phyloP scores from a whole-genome alignment of 2,113 vertebrate species.

The Anser cygnoides region DNA sequence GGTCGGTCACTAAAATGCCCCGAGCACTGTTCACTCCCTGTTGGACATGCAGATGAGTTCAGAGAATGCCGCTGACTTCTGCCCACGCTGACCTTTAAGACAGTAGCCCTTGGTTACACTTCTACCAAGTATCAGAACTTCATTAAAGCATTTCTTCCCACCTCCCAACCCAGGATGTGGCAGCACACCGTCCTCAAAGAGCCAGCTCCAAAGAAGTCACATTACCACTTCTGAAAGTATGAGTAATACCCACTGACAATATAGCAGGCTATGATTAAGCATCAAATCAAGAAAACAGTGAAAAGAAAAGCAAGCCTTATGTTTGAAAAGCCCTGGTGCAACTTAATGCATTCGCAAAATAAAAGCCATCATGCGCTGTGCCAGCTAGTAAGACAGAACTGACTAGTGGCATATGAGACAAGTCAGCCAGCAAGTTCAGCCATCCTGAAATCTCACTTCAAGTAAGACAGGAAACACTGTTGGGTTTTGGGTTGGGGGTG shows the following conservation, averaged over 20 bases:
- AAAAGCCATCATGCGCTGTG: neutral
- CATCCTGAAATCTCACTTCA: neutral
- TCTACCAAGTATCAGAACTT: neutral
- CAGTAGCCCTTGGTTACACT: slow-evolving; percentile 5
- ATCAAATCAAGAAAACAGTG: neutral
- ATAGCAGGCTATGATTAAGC: slow-evolving; percentile 57
- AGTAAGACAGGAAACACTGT: neutral
- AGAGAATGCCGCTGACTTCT: slow-evolving; percentile 34
- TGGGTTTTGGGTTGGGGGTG: neutral
- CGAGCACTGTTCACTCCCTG: neutral
- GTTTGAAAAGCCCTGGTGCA: slow-evolving; percentile 10
- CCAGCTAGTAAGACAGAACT: neutral
- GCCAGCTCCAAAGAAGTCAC: neutral
- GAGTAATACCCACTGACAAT: slow-evolving; percentile 41
- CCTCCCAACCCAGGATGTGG: neutral
- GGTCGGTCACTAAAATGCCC: neutral
- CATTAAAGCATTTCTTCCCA: neutral
- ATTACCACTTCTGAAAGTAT: slow-evolving; percentile 11
- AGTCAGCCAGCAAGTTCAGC: neutral
- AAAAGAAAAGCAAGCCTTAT: slow-evolving; percentile 3
- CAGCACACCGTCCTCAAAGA: neutral
- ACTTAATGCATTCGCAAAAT: neutral
- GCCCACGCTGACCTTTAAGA: slow-evolving; percentile 38
- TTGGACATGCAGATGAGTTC: neutral
- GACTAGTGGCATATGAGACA: neutral